phyloP scores from a whole-genome alignment of 2,888 invertebrate species.

The Drosophila rubida region DNA sequence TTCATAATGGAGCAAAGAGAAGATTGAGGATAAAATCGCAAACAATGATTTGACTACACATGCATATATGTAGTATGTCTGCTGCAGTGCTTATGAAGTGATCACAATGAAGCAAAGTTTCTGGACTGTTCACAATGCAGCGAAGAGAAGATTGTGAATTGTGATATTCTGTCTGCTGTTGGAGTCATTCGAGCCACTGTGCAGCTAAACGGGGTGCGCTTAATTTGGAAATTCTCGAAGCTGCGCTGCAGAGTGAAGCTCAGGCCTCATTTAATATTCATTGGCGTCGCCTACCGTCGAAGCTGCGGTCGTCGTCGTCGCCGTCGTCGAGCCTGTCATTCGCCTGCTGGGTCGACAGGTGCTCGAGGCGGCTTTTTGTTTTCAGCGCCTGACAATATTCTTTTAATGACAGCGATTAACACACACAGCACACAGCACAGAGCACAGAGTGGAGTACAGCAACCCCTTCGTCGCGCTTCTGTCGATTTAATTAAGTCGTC shows the following conservation, averaged over 20 bases:
- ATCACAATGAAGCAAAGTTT: no score
- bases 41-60: no score
- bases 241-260: slow-evolving; percentile 42
- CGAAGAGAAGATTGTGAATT: no score
- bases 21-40: no score
- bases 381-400: slow-evolving; percentile 73
- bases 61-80: no score
- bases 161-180: neutral
- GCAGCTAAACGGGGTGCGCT: slow-evolving; percentile 15
- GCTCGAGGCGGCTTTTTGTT: slow-evolving; percentile 61
- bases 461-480: slow-evolving; percentile 7
- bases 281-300: slow-evolving; percentile 48
- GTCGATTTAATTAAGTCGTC: slow-evolving; percentile 78
- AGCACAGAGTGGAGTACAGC: slow-evolving; percentile 11
- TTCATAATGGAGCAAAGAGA: no score
- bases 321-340: slow-evolving; percentile 3
- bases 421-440: slow-evolving; percentile 8
- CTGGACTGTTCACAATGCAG: no score
- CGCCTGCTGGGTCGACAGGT: slow-evolving; percentile 51
- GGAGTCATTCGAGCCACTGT: slow-evolving; percentile 39
- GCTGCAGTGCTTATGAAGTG: no score
- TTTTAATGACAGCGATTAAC: slow-evolving; percentile 79
- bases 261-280: slow-evolving; percentile 58
- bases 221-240: slow-evolving; percentile 51
- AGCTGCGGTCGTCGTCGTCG: neutral